Conservation (phyloP, 2,113 vertebrate species). For the Equus przewalskii region DNA sequence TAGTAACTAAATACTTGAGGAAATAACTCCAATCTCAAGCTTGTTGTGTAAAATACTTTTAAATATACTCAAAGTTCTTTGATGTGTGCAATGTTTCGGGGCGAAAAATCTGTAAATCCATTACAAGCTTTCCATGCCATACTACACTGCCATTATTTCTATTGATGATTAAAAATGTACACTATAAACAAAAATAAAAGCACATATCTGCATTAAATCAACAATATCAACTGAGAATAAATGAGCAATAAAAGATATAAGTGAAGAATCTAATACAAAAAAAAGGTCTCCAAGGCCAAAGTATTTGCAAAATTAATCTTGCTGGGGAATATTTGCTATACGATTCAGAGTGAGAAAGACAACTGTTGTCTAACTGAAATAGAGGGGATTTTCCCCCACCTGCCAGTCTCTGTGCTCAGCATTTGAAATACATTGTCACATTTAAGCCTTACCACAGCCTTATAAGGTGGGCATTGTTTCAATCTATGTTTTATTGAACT, state of each 20-base stretch:
- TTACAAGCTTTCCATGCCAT: not conserved
- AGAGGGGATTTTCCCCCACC: not conserved
- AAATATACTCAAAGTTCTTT: not conserved
- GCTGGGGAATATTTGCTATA: not conserved
- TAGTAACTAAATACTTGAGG: not conserved
- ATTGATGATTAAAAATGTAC: not conserved
- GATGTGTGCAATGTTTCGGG: not conserved
- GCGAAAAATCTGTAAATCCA: not conserved
- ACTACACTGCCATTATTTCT: not conserved
- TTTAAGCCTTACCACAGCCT: not conserved
- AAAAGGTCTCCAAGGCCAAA: slow-evolving; percentile 15
- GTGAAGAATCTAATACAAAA: not conserved
- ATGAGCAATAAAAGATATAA: not conserved
- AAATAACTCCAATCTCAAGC: slow-evolving; percentile 23
- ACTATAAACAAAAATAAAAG: slow-evolving; percentile 24
- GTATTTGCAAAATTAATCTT: not conserved
- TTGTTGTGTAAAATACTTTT: slow-evolving; percentile 23
- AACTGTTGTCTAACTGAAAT: not conserved
- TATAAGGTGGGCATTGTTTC: not conserved
- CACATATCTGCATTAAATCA: not conserved
- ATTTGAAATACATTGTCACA: not conserved
- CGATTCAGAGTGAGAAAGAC: not conserved
- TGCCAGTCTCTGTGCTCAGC: not conserved
- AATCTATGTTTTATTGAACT: not conserved
- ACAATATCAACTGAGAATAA: slow-evolving; percentile 23